Base-by-base conservation (phyloP, 2,113 vertebrate species). In the Otocyon megalotis region DNA sequence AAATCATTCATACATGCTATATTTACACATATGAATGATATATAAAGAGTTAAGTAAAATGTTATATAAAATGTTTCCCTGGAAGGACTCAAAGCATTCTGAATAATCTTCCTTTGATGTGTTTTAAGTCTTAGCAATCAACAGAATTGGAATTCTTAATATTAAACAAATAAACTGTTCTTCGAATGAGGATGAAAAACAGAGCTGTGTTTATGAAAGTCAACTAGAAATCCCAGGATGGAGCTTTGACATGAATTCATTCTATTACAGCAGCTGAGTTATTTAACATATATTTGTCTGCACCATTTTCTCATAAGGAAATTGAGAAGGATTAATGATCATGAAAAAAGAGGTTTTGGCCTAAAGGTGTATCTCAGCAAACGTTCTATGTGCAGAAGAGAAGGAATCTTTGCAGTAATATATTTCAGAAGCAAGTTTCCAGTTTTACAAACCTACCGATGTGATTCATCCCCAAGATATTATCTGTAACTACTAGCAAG, bases 261-360 rank as follows among this genome's bases (percentile, higher is more conserved):
- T 76, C 53, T 48, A 28, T 58, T 43, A 80, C 50, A 72, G 48
- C 60, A 30, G 32, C 28, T 95, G 37, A 90, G 30, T 69, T 86
- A 84, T 80, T 96, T 96, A 92, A 97, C 35, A 58, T 50, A 10
- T 50, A 50, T 96, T 93, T 81, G 43, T 62, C 50, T 56, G 28
- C 22, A 84, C 92, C 72, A 50, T 65, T 95, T 93, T 63, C 79
- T 85, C 43, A 37, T 74, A 93, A 74, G 26, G 63, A 97, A 97
- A 96, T 8, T 63, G 62, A 96, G 43, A 97, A 87, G 80, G 56
- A 87, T 94, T 76, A 96, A 94, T 76, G 72, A 80, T 85, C 10
- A 76, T 48, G 48, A 76, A 88, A 67, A 85, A 81, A 72, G 22
- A 50, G 9, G 56, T 81, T 48, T 69, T 76, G 32, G 26, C 67